These are phyloP conservation scores for Laterallus jamaicensis DNA, from an alignment of 2,113 vertebrate genomes.

Conservation along the genomic window DNA sequence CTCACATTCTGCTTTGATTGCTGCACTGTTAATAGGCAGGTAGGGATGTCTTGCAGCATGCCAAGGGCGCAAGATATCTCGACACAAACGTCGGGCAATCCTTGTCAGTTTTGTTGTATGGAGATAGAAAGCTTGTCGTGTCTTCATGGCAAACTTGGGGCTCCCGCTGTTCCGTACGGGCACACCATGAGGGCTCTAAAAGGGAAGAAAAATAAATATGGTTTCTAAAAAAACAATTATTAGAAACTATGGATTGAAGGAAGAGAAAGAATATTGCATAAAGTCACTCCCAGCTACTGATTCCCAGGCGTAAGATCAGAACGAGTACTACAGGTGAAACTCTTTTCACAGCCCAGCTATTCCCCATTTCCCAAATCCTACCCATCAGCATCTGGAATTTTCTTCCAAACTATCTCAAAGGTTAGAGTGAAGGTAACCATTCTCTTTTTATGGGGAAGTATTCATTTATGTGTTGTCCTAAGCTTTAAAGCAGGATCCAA, in stretches of 20 bases:
- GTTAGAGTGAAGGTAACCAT: not conserved
- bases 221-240: not conserved
- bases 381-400: not conserved
- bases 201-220: not conserved
- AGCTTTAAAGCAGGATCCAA: not conserved
- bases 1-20: constrained; percentile 97
- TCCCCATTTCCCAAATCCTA: not conserved
- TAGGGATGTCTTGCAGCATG: constrained; percentile 91
- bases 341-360: not conserved
- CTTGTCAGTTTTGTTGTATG: constrained; percentile 89
- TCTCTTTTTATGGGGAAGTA: not conserved
- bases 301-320: not conserved
- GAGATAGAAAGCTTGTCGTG: constrained; percentile 94
- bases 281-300: not conserved
- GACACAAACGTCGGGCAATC: constrained; percentile 89
- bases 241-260: not conserved
- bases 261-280: not conserved
- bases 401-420: not conserved
- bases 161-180: constrained; percentile 89
- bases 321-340: not conserved
- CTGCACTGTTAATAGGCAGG: constrained; percentile 90
- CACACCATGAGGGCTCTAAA: constrained; percentile 89
- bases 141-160: constrained; percentile 97
- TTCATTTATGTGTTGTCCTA: not conserved
- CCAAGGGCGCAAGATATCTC: constrained; percentile 88